These are phyloP conservation scores for Pardalotus punctatus DNA, from an alignment of 2,113 vertebrate species.

Conservation along the genomic window DNA sequence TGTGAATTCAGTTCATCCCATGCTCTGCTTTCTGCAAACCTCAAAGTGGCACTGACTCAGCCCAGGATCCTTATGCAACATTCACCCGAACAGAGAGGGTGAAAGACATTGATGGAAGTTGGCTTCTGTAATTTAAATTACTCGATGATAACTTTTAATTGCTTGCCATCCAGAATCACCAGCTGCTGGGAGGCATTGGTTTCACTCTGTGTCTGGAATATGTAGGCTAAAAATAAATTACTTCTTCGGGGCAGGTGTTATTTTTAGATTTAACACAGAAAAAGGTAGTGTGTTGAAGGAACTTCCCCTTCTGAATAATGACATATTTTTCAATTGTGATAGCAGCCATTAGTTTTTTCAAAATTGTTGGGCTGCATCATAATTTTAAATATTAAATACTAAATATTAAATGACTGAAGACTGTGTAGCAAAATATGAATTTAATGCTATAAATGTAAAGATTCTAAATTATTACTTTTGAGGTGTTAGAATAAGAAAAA, in stretches of 20 bases:
- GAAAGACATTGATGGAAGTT: neutral
- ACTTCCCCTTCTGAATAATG: neutral
- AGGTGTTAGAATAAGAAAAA: neutral
- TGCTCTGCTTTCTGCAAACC: neutral
- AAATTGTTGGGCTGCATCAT: neutral
- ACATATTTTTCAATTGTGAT: neutral
- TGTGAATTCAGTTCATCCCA: neutral
- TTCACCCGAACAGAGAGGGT: neutral
- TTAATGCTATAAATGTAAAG: neutral
- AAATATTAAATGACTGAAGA: neutral
- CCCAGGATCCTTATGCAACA: neutral
- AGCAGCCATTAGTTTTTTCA: neutral
- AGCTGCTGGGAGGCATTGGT: neutral
- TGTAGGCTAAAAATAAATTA: neutral
- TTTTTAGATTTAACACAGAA: neutral
- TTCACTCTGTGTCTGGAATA: neutral
- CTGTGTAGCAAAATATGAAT: neutral
- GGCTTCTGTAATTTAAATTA: neutral
- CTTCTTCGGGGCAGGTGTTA: neutral
- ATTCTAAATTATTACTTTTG: neutral
- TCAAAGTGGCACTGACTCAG: neutral
- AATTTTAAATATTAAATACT: neutral
- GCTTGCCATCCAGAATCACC: neutral
- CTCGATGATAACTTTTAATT: slow-evolving; percentile 10
- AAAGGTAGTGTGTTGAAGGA: neutral